These are phyloP conservation scores for Cetoscarus ocellatus DNA, from an alignment of 2,797 vertebrate species.

Conservation along the genomic window DNA sequence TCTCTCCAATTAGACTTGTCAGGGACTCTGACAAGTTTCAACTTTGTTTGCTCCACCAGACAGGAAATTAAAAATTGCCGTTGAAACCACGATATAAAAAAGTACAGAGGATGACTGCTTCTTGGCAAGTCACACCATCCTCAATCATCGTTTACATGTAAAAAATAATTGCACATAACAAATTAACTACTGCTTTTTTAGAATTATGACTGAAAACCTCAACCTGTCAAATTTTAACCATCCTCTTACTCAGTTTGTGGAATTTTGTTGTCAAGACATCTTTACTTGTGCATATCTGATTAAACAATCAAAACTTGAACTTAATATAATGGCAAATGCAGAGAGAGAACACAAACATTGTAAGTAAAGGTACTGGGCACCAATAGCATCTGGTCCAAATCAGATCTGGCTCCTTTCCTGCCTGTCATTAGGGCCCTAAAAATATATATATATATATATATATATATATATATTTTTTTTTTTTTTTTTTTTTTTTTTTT, in stretches of 20 bases:
- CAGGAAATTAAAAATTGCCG: conserved; percentile 72
- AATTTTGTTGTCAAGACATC: not conserved
- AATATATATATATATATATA: too few species aligned
- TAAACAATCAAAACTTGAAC: not conserved
- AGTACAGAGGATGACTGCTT: conserved; percentile 17
- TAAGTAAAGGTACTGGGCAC: too few species aligned
- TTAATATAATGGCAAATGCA: too few species aligned
- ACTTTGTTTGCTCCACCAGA: conserved; percentile 61
- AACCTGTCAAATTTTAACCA: not conserved
- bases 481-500: too few species aligned
- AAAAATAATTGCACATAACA: conserved; percentile 9
- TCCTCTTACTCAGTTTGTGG: not conserved
- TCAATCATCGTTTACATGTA: conserved; percentile 9
- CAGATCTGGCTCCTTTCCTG: too few species aligned
- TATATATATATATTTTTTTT: too few species aligned
- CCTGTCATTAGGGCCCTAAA: too few species aligned
- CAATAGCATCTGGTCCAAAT: too few species aligned
- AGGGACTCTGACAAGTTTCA: conserved; percentile 84
- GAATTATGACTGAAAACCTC: conserved; percentile 4
- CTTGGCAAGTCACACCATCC: conserved; percentile 40
- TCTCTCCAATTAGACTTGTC: conserved; percentile 67
- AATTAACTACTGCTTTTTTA: conserved; percentile 7
- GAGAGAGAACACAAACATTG: too few species aligned
- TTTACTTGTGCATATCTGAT: not conserved
- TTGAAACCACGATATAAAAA: conserved; percentile 37